Evolutionary conservation across 2,888 invertebrate genomes (phyloP).

Genomic region (Craniophora ligustri): DNA sequence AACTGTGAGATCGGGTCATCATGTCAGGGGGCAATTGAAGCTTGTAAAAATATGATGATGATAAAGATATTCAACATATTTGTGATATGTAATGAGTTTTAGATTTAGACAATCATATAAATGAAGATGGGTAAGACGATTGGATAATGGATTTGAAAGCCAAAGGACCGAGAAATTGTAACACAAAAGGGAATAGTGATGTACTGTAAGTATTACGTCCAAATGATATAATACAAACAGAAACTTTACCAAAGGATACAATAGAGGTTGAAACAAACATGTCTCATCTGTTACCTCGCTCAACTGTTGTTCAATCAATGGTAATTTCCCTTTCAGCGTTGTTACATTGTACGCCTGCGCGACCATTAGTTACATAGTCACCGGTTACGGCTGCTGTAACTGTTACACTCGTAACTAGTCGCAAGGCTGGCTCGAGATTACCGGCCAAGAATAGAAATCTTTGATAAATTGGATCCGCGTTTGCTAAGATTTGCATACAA

Average conservation of each 20-base stretch:
- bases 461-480: slow-evolving; percentile 18
- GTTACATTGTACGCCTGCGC: slow-evolving; percentile 24
- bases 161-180: neutral
- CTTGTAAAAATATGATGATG: slow-evolving; percentile 3
- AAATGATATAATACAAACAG: neutral
- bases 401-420: slow-evolving; percentile 36
- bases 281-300: slow-evolving; percentile 19
- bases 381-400: slow-evolving; percentile 28
- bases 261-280: slow-evolving; percentile 1
- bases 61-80: neutral
- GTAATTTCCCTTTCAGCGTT: slow-evolving; percentile 48
- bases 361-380: slow-evolving; percentile 35
- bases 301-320: slow-evolving; percentile 26
- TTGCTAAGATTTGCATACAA: slow-evolving; percentile 21
- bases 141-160: neutral
- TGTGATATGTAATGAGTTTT: neutral
- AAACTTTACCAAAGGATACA: neutral
- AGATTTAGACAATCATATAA: slow-evolving; percentile 1
- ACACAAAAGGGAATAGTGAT: neutral
- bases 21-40: slow-evolving; percentile 7
- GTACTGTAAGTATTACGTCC: neutral
- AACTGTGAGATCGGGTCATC: slow-evolving; percentile 5
- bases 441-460: slow-evolving; percentile 7
- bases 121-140: neutral
- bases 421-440: slow-evolving; percentile 43